These are phyloP conservation scores for Coregonus ussuriensis DNA, from an alignment of 2,797 vertebrate genomes.

Conservation along the genomic window DNA sequence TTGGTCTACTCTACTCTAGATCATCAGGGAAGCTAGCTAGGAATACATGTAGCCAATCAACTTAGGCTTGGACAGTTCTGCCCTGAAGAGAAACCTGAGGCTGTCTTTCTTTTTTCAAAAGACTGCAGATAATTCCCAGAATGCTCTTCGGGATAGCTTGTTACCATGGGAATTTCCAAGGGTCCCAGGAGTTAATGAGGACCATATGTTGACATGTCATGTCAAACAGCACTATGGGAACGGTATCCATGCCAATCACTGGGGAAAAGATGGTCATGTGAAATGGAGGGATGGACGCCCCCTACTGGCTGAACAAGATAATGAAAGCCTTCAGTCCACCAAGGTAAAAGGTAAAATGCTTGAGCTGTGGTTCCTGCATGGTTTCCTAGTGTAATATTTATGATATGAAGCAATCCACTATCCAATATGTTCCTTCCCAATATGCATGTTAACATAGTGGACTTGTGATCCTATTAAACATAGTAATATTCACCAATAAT, in stretches of 20 bases:
- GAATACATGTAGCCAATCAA: not conserved
- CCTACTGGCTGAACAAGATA: constrained; percentile 64
- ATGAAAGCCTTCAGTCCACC: constrained; percentile 18
- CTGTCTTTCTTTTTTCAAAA: not conserved
- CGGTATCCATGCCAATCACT: not conserved
- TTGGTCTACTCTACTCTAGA: not conserved
- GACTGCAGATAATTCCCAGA: not conserved
- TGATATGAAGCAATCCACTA: not conserved
- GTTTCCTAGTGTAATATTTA: not conserved
- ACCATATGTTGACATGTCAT: constrained; percentile 2
- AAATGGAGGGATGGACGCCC: constrained; percentile 54
- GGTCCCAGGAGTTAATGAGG: not conserved
- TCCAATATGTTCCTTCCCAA: not conserved
- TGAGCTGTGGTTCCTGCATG: not conserved
- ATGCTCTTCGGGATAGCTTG: constrained; percentile 3
- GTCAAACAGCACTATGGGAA: not conserved
- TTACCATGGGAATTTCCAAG: not conserved
- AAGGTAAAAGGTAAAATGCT: not conserved
- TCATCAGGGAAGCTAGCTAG: not conserved
- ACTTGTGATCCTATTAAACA: no score
- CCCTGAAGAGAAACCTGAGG: not conserved
- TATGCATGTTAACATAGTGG: not conserved
- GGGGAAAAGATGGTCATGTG: constrained; percentile 1
- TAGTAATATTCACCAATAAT: no score
- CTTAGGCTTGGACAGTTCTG: not conserved